Evolutionary conservation across 2,113 vertebrate species (phyloP), one percentile per base, ranked within the genome.

Genomic region (Mastomys natalensis): DNA sequence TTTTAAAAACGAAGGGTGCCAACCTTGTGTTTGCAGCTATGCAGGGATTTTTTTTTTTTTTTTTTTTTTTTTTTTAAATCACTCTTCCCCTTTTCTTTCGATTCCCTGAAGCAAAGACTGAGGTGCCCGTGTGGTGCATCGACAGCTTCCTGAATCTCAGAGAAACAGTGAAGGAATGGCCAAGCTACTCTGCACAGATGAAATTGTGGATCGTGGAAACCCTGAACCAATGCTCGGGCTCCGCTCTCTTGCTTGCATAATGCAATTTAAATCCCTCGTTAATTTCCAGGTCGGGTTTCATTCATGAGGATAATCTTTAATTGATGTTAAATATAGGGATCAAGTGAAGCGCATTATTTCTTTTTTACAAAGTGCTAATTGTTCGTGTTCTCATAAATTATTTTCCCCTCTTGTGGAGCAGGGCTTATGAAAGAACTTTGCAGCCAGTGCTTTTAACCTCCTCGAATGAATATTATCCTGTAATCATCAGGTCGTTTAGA

Each of bases 231-330:
- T 2, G 68, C 64, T 19, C 81, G 0, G 7, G 77, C 89, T 95
- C 95, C 82, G 94, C 91, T 87, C 53, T 95, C 68, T 91, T 11
- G 0, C 90, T 97, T 92, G 98, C 95, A 95, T 98, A 97, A 97
- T 96, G 97, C 94, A 96, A 86, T 97, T 98, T 97, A 97, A 98
- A 98, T 98, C 97, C 97, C 98, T 97, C 95, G 96, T 98, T 98
- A 98, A 97, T 98, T 98, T 98, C 97, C 97, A 98, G 97, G 98
- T 98, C 97, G 96, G 96, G 97, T 97, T 98, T 98, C 98, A 98
- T 98, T 98, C 98, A 98, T 97, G 96, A 98, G 96, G 96, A 97
- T 98, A 98, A 98, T 98, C 97, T 98, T 97, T 98, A 98, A 98
- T 98, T 98, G 98, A 97, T 98, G 98, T 98, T 98, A 98, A 98